Conservation (phyloP, 2,888 invertebrate species). For the Eurytoma adleriae region DNA sequence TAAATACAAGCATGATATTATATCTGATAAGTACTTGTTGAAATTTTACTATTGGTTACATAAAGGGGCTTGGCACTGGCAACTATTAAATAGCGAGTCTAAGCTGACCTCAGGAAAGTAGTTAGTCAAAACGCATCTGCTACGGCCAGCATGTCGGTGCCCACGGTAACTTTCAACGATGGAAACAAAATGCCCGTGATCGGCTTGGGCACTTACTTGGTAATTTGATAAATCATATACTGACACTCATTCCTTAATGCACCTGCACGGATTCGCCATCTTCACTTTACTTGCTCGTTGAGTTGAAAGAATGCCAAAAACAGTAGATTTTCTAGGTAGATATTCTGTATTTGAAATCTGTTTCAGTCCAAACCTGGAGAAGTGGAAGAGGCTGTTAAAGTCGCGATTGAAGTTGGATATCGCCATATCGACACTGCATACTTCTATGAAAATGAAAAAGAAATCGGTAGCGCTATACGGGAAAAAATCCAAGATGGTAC, state of each 20-base stretch:
- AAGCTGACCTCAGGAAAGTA: not conserved
- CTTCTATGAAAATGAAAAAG: slow-evolving; percentile 77
- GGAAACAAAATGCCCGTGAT: slow-evolving; percentile 73
- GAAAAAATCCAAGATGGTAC: slow-evolving; percentile 75
- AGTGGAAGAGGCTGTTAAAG: slow-evolving; percentile 76
- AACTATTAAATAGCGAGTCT: slow-evolving; percentile 19
- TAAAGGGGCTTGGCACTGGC: slow-evolving; percentile 42
- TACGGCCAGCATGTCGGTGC: slow-evolving; percentile 38
- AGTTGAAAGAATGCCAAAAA: slow-evolving; percentile 42
- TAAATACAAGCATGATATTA: not conserved
- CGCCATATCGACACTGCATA: slow-evolving; percentile 78
- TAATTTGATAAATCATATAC: slow-evolving; percentile 57
- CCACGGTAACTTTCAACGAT: slow-evolving; percentile 65
- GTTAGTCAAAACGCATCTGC: not conserved
- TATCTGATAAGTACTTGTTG: not conserved
- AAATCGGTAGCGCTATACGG: slow-evolving; percentile 76
- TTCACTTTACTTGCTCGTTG: not conserved
- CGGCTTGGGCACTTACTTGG: slow-evolving; percentile 75
- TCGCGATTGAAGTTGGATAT: slow-evolving; percentile 78
- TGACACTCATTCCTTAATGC: not conserved
- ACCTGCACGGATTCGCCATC: slow-evolving; percentile 6
- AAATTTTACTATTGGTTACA: slow-evolving; percentile 29
- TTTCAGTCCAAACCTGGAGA: slow-evolving; percentile 82
- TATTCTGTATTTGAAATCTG: not conserved
- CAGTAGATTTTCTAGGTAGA: not conserved